Conservation (phyloP, 2,888 invertebrate genomes). For the Herminia tarsipennalis region DNA sequence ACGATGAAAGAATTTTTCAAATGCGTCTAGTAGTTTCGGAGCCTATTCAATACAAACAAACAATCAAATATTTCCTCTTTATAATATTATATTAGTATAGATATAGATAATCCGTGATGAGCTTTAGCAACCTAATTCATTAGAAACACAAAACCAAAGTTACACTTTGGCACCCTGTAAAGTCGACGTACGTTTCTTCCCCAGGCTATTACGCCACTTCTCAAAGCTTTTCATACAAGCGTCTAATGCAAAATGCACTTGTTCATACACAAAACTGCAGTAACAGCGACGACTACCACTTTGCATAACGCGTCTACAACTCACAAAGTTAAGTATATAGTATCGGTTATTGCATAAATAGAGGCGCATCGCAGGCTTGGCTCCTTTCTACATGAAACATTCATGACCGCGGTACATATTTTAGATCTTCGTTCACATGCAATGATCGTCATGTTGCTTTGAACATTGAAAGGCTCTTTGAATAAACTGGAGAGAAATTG, state of each 20-base stretch:
- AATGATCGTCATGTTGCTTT: slow-evolving; percentile 34
- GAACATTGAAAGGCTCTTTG: slow-evolving; percentile 26
- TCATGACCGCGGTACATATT: slow-evolving; percentile 37
- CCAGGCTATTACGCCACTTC: neutral
- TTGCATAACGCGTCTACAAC: slow-evolving; percentile 35
- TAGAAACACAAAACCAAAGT: too few species aligned
- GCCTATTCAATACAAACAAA: too few species aligned
- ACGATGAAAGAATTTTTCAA: too few species aligned
- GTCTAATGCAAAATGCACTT: slow-evolving; percentile 7
- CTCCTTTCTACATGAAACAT: slow-evolving; percentile 43
- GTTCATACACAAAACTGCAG: slow-evolving; percentile 16
- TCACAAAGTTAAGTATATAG: slow-evolving; percentile 29
- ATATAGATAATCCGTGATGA: too few species aligned
- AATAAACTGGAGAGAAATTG: slow-evolving; percentile 2
- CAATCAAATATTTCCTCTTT: too few species aligned
- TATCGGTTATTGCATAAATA: slow-evolving; percentile 43
- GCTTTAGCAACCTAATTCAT: too few species aligned
- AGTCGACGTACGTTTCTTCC: too few species aligned
- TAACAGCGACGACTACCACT: slow-evolving; percentile 20
- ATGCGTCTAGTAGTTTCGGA: too few species aligned
- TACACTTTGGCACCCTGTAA: too few species aligned
- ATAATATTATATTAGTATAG: too few species aligned
- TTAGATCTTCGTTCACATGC: slow-evolving; percentile 26
- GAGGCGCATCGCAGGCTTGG: slow-evolving; percentile 24
- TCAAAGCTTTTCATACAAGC: neutral